Percentiles rank a stretch among this genome's conserved stretches.
Conservation (phyloP, 2,113 vertebrate species). For the Isurus oxyrinchus region DNA sequence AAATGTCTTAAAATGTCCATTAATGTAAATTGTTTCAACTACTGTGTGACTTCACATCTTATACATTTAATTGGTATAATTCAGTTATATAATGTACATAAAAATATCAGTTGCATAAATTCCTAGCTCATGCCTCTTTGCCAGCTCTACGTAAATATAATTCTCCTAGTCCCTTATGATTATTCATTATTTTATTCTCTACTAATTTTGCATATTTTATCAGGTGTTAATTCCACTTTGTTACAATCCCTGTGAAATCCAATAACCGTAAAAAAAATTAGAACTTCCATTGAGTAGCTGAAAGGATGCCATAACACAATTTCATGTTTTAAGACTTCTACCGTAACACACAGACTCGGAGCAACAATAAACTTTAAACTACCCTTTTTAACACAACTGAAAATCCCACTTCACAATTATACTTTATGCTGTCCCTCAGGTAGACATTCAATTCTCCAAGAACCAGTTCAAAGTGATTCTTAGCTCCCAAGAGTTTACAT, state of each 20-base stretch:
- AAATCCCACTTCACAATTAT: neutral
- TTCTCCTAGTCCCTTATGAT: neutral
- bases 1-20: neutral
- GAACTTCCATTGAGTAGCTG: neutral
- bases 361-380: neutral
- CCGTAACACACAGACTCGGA: neutral
- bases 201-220: neutral
- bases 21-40: neutral
- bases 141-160: neutral
- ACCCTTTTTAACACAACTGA: neutral
- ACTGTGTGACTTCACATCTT: neutral
- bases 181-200: neutral
- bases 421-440: neutral
- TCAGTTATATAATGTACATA: neutral
- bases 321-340: neutral
- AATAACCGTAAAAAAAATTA: too few relatives aligned
- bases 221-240: too few relatives aligned
- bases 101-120: neutral
- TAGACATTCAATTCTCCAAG: neutral
- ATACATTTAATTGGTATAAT: neutral
- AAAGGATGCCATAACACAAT: neutral
- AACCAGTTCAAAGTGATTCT: neutral
- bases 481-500: neutral
- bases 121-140: neutral
- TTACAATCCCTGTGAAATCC: too few relatives aligned